Percentiles rank a stretch among this genome's conserved stretches.
These are phyloP conservation scores for Drosophila nebulosa DNA, from an alignment of 1,140 invertebrate genomes.

Conservation along the genomic window DNA sequence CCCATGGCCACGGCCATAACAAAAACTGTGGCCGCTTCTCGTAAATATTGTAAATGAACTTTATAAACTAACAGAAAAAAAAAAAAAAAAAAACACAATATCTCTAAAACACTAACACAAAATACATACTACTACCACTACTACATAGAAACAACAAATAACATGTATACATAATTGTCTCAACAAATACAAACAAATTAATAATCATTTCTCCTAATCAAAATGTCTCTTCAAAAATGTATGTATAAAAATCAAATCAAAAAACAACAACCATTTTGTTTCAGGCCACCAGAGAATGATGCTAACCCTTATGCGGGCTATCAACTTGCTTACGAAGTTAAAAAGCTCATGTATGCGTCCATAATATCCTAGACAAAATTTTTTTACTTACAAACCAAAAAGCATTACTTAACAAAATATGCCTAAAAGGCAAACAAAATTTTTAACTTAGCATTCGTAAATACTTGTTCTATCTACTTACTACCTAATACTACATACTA, in stretches of 20 bases:
- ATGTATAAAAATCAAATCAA: constrained; percentile 1
- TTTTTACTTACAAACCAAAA: constrained; percentile 18
- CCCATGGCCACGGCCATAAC: constrained; percentile 10
- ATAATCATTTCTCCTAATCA: neutral
- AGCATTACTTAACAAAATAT: constrained; percentile 52
- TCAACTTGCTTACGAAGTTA: constrained; percentile 99
- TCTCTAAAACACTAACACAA: constrained; percentile 65
- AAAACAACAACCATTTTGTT: constrained; percentile 80
- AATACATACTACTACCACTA: neutral
- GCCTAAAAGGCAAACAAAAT: constrained; percentile 39
- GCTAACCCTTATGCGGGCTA: constrained; percentile 93
- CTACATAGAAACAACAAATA: neutral
- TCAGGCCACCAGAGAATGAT: constrained; percentile 92
- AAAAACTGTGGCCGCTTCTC: constrained; percentile 4
- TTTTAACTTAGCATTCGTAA: constrained; percentile 70
- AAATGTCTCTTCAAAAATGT: neutral
- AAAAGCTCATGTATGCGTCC: constrained; percentile 98
- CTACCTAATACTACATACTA: neutral
- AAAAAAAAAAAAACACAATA: constrained; percentile 23
- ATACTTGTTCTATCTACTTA: constrained; percentile 61
- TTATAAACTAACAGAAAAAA: constrained; percentile 45
- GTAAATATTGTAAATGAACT: constrained; percentile 71
- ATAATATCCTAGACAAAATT: constrained; percentile 72
- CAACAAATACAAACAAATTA: neutral
- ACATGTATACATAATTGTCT: neutral